These are phyloP conservation scores for Platyscapa corneri DNA, from an alignment of 1,140 invertebrate genomes.

Conservation along the genomic window DNA sequence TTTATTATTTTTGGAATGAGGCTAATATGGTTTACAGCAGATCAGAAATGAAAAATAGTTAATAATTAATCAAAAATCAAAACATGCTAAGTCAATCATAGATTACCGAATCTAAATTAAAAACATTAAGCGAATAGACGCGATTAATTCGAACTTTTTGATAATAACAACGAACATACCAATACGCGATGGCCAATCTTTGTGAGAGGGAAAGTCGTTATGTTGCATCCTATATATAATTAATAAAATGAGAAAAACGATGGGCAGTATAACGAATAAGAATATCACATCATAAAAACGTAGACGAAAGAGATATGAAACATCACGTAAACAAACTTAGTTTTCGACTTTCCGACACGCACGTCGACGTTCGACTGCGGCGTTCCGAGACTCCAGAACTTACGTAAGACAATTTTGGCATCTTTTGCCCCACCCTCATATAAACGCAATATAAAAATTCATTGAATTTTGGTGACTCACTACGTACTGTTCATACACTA, in stretches of 20 bases:
- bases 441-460: background rate
- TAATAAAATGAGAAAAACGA: background rate
- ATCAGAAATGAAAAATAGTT: background rate
- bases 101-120: background rate
- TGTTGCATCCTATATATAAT: constrained; percentile 17
- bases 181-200: background rate
- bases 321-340: constrained; percentile 16
- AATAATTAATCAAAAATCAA: background rate
- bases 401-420: constrained; percentile 15
- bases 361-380: background rate
- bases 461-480: background rate
- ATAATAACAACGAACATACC: constrained; percentile 17
- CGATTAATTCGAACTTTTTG: constrained; percentile 11
- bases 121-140: background rate
- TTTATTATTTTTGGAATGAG: background rate
- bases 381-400: background rate
- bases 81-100: background rate
- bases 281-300: background rate
- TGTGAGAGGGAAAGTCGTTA: background rate
- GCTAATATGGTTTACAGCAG: background rate
- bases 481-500: background rate
- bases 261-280: constrained; percentile 3
- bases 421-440: background rate
- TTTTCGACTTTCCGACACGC: background rate
- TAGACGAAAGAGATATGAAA: background rate